phyloP scores from a whole-genome alignment of 1,140 invertebrate genomes.

The Bombus waltoni region DNA sequence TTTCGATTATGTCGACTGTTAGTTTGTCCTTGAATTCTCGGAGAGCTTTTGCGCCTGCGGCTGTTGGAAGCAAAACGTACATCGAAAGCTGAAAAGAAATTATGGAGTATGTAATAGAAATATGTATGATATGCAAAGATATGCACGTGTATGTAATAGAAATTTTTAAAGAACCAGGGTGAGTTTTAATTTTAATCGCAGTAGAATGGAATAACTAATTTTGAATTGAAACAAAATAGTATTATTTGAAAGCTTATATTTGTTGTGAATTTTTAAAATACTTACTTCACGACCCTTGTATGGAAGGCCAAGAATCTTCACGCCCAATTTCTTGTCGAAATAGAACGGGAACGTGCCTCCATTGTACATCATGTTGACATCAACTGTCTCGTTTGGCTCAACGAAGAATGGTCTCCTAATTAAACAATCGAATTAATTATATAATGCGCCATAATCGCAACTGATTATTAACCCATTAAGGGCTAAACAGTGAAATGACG shows the following conservation, averaged over 20 bases:
- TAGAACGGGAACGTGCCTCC: conserved; percentile 84
- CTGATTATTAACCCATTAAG: neutral
- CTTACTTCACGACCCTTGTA: conserved; percentile 85
- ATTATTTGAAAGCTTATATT: neutral
- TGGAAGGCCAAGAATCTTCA: conserved; percentile 87
- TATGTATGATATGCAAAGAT: too few species aligned
- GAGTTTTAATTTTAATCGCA: neutral
- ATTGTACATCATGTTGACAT: conserved; percentile 87
- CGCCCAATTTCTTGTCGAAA: conserved; percentile 82
- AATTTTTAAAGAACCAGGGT: neutral
- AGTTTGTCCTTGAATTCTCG: conserved; percentile 82
- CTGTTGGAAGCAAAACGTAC: conserved; percentile 87
- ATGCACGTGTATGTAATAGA: too few species aligned
- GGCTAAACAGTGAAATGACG: too few species aligned
- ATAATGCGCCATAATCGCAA: neutral
- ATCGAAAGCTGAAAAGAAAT: conserved; percentile 83
- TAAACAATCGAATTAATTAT: neutral
- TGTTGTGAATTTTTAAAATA: neutral
- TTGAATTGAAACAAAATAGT: neutral
- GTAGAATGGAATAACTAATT: too few species aligned
- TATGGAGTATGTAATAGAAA: neutral
- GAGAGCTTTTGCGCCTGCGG: conserved; percentile 80
- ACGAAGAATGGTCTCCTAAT: conserved; percentile 80
- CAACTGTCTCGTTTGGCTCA: conserved; percentile 78
- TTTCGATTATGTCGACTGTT: conserved; percentile 81